Base-by-base conservation (phyloP, 2,888 invertebrate species). In the Diaphora mendica region DNA sequence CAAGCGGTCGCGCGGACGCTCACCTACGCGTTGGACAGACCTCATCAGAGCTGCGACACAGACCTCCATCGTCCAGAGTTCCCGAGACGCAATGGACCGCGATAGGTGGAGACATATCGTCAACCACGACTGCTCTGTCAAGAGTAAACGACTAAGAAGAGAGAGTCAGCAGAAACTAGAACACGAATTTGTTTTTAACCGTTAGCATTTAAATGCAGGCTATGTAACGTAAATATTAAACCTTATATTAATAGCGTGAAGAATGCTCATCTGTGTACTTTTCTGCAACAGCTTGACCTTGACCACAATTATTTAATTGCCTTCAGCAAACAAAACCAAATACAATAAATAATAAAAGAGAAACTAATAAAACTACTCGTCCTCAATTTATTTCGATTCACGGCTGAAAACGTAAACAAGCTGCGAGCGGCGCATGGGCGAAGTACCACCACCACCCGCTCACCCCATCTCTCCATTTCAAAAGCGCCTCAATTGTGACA, bases 331-430 rank as follows among this genome's bases (percentile, higher is more conserved):
- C 59, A 62, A 26, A 62, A 59, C 59, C 30, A 26, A 62, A 88
- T 85, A 83, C 80, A 85, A n/a, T 90, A 90, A 91, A 90, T 91
- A 92, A 90, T 91, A 92, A 90, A 90, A 90, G 85, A 90, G 91
- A 90, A 91, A 91, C 89, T 91, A 91, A 92, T 92, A 90, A 91
- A 94, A 92, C 88, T 92, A 55, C 92, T 88, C 82, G 87, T 88
- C 86, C 86, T 82, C 80, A 87, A 85, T 89, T 90, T 88, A 86
- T 87, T 86, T 89, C 88, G 88, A 90, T 91, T 91, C 91, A 90
- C 87, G 90, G 87, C 87, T 85, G 89, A 91, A 88, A 90, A 91
- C 86, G 91, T 92, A 92, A 92, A 93, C 91, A 93, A 88, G 82
- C 84, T 87, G 83, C 84, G 86, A 85, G 87, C 85, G 85, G 82